Evolutionary conservation across 2,888 invertebrate genomes (phyloP), one percentile per base, ranked within the genome.

Genomic region (Phymatocera aterrima): DNA sequence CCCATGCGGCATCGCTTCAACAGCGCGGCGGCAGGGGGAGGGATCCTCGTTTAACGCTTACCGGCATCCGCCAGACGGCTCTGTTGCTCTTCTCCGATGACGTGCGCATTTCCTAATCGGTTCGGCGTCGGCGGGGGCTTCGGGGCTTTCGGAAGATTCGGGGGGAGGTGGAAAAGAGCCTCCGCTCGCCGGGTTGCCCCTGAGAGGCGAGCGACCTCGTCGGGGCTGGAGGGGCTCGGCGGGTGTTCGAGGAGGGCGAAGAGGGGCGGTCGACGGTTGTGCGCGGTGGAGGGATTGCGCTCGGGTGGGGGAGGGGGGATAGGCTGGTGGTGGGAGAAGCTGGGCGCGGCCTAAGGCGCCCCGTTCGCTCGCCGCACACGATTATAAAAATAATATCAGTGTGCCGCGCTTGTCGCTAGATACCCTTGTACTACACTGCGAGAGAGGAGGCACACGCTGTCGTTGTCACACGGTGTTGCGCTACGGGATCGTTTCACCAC

Each of bases 321-420:
- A 60, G 60, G 10, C n/a, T 8, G 12, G 28, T n/a, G 79, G 84
- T 85, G 85, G 86, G 87, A 85, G 91, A 88, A 87, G 85, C 87
- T 91, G 90, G 87, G 87, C 90, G 88, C 89, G 89, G 87, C 90
- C 87, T 92, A 92, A 90, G 91, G 89, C 88, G 84, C 87, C 87
- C 87, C 87, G 87, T 91, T 90, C 90, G 90, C 88, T 88, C 89
- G 87, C 86, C 88, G 90, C 88, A 89, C 87, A 90, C 91, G 82
- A 82, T 85, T 87, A 87, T 86, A 87, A 86, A 88, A 87, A 88
- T 83, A 83, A 84, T 88, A 88, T 88, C 86, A 87, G 86, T 87
- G 83, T 86, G 83, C 83, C 85, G 87, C 85, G 88, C 85, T 86
- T 87, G 85, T 85, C 85, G 86, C 83, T 81, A 84, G 86, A 86